phyloP scores from a whole-genome alignment of 2,797 vertebrate species.

The Salarias fasciatus region DNA sequence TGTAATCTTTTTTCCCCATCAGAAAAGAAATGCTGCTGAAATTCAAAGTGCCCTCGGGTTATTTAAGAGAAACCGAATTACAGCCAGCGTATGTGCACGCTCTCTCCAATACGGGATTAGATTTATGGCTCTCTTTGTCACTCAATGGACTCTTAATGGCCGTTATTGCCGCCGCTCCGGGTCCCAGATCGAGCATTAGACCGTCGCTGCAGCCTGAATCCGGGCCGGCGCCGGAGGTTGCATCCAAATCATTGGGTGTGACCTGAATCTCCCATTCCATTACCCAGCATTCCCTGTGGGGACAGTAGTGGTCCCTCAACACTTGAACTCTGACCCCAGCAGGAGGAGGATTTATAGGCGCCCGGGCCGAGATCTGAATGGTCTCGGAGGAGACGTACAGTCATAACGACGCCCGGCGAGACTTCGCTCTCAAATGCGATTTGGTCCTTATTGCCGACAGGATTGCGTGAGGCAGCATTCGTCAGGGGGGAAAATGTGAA shows the following conservation, averaged over 20 bases:
- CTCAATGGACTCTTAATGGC: slow-evolving; percentile 69
- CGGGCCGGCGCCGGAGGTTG: slow-evolving; percentile 59
- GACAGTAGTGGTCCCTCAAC: slow-evolving; percentile 80
- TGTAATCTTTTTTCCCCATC: slow-evolving; percentile 4
- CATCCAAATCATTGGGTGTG: slow-evolving; percentile 77
- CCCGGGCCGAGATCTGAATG: slow-evolving; percentile 60
- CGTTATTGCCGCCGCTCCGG: slow-evolving; percentile 56
- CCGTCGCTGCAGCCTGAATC: slow-evolving; percentile 56
- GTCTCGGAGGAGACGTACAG: slow-evolving; percentile 52
- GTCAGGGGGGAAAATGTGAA: neutral
- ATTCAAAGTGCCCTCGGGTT: slow-evolving; percentile 31
- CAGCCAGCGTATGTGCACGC: slow-evolving; percentile 59
- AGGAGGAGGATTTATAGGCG: slow-evolving; percentile 80
- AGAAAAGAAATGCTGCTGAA: slow-evolving; percentile 12
- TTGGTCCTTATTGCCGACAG: slow-evolving; percentile 52
- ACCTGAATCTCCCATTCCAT: slow-evolving; percentile 84
- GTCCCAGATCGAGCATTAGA: slow-evolving; percentile 67
- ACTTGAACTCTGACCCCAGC: slow-evolving; percentile 86
- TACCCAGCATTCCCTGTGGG: slow-evolving; percentile 83
- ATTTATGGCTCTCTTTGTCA: slow-evolving; percentile 68
- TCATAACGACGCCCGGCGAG: slow-evolving; percentile 49
- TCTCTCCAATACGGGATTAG: slow-evolving; percentile 49
- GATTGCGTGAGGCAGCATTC: slow-evolving; percentile 18
- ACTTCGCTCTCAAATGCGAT: slow-evolving; percentile 61
- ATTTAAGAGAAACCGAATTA: slow-evolving; percentile 64